A percentile compares a stretch with the other conserved stretches of the same genome.
These are phyloP conservation scores for Nannoperca australis DNA, from an alignment of 2,797 vertebrate genomes.

Conservation along the genomic window DNA sequence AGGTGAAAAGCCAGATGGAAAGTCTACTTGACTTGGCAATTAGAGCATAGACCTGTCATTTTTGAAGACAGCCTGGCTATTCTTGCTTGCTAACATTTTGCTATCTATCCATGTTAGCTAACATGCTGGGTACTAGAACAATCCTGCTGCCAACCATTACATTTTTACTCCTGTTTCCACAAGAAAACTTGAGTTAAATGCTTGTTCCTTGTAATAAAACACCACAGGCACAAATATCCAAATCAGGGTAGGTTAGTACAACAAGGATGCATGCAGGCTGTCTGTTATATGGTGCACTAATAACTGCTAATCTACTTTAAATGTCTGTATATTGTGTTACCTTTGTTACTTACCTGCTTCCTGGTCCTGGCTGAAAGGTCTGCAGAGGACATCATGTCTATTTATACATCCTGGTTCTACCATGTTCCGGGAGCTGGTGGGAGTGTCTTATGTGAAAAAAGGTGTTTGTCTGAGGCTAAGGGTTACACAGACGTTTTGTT, in stretches of 20 bases:
- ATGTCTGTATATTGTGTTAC: not conserved
- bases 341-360: constrained; percentile 7
- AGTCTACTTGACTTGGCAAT: constrained; percentile 6
- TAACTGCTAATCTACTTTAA: not conserved
- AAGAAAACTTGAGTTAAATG: not conserved
- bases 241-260: not conserved
- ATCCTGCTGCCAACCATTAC: rapidly evolving
- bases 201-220: not conserved
- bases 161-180: not conserved
- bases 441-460: not conserved
- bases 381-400: not conserved
- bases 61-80: not conserved
- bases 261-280: not conserved
- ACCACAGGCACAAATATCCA: not conserved
- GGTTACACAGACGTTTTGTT: not conserved
- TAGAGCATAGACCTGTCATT: not conserved
- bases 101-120: not conserved
- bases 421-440: not conserved
- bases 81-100: not conserved
- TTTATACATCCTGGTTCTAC: constrained; percentile 32
- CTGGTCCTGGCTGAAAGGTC: not conserved
- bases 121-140: not conserved
- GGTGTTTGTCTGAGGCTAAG: not conserved
- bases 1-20: constrained; percentile 3
- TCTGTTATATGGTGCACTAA: not conserved